A percentile compares a stretch with the other conserved stretches of the same genome.
Conservation (phyloP, 2,113 vertebrate species). For the Terrapene triunguis region DNA sequence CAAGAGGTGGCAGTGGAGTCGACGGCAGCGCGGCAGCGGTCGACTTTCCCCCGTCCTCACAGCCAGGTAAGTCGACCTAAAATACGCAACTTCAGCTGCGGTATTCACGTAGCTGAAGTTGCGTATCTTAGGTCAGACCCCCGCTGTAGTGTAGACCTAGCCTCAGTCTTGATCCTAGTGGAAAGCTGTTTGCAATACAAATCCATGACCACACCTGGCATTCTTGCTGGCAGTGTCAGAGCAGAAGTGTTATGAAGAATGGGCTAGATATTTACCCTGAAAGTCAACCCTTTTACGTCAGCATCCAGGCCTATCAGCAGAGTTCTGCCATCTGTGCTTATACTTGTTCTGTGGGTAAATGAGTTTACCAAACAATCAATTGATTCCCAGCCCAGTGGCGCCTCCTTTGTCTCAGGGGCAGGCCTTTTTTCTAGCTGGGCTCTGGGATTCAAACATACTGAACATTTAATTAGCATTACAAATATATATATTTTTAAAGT, state of each 20-base stretch:
- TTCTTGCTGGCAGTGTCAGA: background rate
- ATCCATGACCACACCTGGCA: background rate
- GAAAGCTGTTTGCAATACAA: background rate
- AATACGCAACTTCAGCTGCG: too few relatives aligned
- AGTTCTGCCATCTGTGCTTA: background rate
- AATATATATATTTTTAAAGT: background rate
- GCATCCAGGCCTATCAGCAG: background rate
- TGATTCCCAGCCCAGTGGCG: background rate
- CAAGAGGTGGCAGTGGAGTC: too few relatives aligned
- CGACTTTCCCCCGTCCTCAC: too few relatives aligned
- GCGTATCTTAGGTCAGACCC: too few relatives aligned
- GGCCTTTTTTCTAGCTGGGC: background rate
- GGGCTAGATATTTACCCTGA: background rate
- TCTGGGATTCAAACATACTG: background rate
- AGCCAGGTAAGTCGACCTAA: too few relatives aligned
- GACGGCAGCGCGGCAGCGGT: too few relatives aligned
- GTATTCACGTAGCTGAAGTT: too few relatives aligned
- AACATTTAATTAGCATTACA: background rate
- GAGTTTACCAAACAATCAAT: background rate
- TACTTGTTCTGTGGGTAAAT: background rate
- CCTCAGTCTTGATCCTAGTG: background rate
- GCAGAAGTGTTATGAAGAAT: background rate
- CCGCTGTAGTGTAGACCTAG: too few relatives aligned
- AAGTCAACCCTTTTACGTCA: background rate
- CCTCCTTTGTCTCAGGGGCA: background rate